phyloP scores from a whole-genome alignment of 1,140 invertebrate species.

The Brachionus calyciflorus region DNA sequence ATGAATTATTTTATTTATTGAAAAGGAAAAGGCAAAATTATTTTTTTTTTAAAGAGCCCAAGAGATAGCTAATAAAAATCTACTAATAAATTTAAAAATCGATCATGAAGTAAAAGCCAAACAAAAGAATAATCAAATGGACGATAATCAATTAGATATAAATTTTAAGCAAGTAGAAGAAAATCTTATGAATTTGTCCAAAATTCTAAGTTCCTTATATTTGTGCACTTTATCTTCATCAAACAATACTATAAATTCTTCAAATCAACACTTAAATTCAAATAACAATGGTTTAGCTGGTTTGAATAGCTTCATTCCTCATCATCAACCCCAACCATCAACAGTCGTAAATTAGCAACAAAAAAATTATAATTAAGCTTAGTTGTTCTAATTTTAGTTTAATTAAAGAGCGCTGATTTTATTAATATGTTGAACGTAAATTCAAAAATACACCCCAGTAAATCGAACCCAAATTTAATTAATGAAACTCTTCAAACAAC shows the following conservation, averaged over 20 bases:
- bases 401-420: constrained; percentile 36
- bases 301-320: neutral
- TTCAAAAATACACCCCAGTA: constrained; percentile 37
- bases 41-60: neutral
- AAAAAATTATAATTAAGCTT: neutral
- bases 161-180: constrained; percentile 43
- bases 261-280: neutral
- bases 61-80: neutral
- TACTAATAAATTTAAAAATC: constrained; percentile 40
- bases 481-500: neutral
- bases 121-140: neutral
- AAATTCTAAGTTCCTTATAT: constrained; percentile 10
- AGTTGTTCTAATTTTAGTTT: neutral
- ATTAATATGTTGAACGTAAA: neutral
- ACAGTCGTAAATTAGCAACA: constrained; percentile 1
- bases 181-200: constrained; percentile 37
- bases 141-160: constrained; percentile 17
- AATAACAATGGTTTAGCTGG: neutral
- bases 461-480: constrained; percentile 43
- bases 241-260: neutral
- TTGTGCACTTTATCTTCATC: constrained; percentile 35
- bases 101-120: constrained; percentile 39
- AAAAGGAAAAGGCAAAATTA: neutral
- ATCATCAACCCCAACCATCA: neutral
- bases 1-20: neutral